phyloP scores from a whole-genome alignment of 2,888 invertebrate species.

The Heliconius cydno region DNA sequence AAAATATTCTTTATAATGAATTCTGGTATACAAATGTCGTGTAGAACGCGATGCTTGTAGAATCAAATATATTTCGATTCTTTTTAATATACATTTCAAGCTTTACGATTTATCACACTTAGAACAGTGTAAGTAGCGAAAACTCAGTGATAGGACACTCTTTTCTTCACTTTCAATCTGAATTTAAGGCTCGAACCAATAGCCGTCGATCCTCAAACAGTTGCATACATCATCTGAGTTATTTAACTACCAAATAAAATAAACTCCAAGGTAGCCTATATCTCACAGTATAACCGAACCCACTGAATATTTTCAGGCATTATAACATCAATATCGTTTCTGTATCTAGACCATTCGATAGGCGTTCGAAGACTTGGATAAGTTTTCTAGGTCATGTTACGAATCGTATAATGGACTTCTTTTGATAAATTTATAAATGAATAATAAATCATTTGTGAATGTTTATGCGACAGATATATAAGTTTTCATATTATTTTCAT shows the following conservation, averaged over 20 bases:
- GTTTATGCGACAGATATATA: neutral
- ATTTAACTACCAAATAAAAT: neutral
- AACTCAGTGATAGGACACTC: no score
- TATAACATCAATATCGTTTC: constrained; percentile 40
- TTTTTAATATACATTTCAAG: no score
- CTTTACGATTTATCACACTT: no score
- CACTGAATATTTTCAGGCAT: constrained; percentile 39
- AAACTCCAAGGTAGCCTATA: neutral
- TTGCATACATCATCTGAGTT: neutral
- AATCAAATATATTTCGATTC: no score
- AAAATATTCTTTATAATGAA: no score
- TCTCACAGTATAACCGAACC: constrained; percentile 3
- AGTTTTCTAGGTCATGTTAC: constrained; percentile 40
- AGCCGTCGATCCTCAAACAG: neutral
- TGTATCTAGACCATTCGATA: constrained; percentile 43
- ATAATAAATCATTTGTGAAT: neutral
- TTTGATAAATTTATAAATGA: constrained; percentile 15
- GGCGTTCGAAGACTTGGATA: constrained; percentile 38
- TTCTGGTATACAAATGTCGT: no score
- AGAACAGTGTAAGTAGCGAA: no score
- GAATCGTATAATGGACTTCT: constrained; percentile 41
- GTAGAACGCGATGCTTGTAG: no score
- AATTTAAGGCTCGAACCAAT: neutral
- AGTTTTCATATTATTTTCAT: no score
- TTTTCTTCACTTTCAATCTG: no score